Evolutionary conservation across 2,113 vertebrate species (phyloP).

Genomic region (Ptyas mucosa): DNA sequence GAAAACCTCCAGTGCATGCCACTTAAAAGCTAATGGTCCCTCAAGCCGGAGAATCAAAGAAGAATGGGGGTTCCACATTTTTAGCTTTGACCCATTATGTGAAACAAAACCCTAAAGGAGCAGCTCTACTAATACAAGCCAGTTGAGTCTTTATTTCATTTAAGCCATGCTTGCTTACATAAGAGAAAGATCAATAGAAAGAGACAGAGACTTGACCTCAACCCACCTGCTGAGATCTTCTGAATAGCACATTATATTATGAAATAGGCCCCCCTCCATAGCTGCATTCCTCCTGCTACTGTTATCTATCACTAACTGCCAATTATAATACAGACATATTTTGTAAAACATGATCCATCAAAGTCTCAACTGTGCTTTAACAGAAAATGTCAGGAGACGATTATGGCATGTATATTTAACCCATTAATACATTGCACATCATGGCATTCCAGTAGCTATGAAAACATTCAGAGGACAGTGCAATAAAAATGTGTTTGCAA

Average conservation of each 20-base stretch:
- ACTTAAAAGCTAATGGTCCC: neutral
- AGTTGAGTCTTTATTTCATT: slow-evolving; percentile 6
- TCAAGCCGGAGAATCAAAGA: neutral
- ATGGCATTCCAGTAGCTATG: neutral
- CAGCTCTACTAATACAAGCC: slow-evolving; percentile 20
- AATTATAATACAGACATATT: slow-evolving; percentile 38
- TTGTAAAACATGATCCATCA: slow-evolving; percentile 33
- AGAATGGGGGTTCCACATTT: neutral
- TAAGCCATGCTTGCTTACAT: neutral
- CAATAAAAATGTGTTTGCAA: neutral
- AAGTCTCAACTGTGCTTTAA: slow-evolving; percentile 23
- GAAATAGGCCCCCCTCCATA: neutral
- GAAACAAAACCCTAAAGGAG: neutral
- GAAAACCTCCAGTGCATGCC: neutral
- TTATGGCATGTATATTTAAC: slow-evolving; percentile 15
- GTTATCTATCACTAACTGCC: slow-evolving; percentile 15
- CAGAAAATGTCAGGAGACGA: slow-evolving; percentile 2
- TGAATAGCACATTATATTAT: neutral
- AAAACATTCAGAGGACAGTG: neutral
- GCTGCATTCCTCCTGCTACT: slow-evolving; percentile 1
- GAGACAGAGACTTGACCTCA: slow-evolving; percentile 19
- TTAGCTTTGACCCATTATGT: neutral
- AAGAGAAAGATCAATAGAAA: slow-evolving; percentile 8
- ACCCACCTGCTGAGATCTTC: slow-evolving; percentile 23
- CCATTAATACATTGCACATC: slow-evolving; percentile 18